A percentile compares a stretch with the other conserved stretches of the same genome.
Evolutionary conservation across 2,113 vertebrate genomes (phyloP).

Genomic region (Anguilla rostrata): DNA sequence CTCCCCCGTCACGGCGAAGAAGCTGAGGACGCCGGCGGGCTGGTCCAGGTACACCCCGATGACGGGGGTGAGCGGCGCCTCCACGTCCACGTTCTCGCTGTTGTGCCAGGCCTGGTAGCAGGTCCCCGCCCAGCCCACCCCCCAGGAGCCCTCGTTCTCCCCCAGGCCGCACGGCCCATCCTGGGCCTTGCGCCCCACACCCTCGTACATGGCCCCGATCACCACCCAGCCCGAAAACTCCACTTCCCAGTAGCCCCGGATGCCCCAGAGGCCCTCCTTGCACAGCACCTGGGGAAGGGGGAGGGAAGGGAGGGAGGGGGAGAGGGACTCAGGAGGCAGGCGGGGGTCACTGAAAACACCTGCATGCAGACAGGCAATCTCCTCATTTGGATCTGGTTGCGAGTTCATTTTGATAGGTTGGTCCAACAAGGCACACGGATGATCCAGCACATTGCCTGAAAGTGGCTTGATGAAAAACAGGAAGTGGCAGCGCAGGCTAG

Average conservation of each 20-base stretch:
- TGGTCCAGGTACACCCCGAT: constrained; percentile 70
- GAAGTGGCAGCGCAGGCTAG: no score
- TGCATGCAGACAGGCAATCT: not conserved
- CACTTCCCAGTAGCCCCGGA: constrained; percentile 73
- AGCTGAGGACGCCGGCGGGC: constrained; percentile 68
- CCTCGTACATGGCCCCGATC: constrained; percentile 57
- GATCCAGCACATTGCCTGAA: no score
- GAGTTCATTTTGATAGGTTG: no score
- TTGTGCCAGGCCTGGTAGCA: constrained; percentile 72
- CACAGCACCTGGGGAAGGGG: constrained; percentile 62
- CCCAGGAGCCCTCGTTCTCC: constrained; percentile 70
- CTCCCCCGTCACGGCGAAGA: constrained; percentile 51
- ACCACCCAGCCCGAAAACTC: constrained; percentile 72
- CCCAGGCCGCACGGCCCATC: constrained; percentile 65
- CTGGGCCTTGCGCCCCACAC: constrained; percentile 51
- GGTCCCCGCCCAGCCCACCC: constrained; percentile 67
- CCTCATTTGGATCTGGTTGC: no score
- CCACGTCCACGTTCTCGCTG: constrained; percentile 55
- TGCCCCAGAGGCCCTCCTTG: constrained; percentile 63
- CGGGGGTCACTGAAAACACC: not conserved
- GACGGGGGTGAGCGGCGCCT: constrained; percentile 30
- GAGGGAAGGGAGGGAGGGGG: no score
- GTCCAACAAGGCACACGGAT: no score
- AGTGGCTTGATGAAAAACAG: no score
- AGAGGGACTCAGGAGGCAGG: no score